Evolutionary conservation across 2,888 invertebrate species (phyloP).

Genomic region (Heliothis peltigera): DNA sequence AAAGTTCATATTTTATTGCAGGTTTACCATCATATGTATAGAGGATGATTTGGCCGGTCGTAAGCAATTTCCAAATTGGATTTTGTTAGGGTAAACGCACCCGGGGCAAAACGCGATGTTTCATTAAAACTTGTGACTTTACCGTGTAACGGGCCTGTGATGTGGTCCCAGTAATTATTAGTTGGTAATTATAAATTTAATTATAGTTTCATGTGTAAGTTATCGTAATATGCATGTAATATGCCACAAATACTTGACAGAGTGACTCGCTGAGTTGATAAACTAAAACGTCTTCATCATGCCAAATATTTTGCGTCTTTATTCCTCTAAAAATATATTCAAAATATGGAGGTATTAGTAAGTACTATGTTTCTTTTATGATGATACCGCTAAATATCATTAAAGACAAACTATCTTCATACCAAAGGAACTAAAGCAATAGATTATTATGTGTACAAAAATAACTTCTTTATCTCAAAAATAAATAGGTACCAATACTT

Average conservation of each 20-base stretch:
- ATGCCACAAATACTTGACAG: conserved; percentile 4
- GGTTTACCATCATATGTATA: conserved; percentile 58
- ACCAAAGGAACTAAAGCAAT: too few species aligned
- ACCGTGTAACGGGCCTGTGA: conserved; percentile 49
- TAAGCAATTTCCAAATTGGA: conserved; percentile 82
- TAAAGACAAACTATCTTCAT: not conserved
- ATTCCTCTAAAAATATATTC: not conserved
- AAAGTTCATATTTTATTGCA: conserved; percentile 65
- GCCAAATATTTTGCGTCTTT: not conserved
- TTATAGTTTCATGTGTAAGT: conserved; percentile 52
- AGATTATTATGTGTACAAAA: too few species aligned
- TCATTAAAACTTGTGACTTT: conserved; percentile 70
- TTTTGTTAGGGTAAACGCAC: conserved; percentile 67
- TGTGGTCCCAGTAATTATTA: conserved; percentile 52
- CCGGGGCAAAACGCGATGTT: conserved; percentile 62
- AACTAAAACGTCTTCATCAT: not conserved
- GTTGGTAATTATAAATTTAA: conserved; percentile 57
- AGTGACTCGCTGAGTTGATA: not conserved
- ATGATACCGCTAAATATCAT: too few species aligned
- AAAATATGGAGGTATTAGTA: not conserved
- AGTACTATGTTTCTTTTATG: too few species aligned
- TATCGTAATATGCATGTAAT: conserved; percentile 26
- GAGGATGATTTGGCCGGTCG: conserved; percentile 74
- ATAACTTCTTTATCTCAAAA: too few species aligned
- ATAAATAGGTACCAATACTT: too few species aligned